These are phyloP conservation scores for Stictocephala bisonia DNA, from an alignment of 2,888 invertebrate genomes.

Conservation along the genomic window DNA sequence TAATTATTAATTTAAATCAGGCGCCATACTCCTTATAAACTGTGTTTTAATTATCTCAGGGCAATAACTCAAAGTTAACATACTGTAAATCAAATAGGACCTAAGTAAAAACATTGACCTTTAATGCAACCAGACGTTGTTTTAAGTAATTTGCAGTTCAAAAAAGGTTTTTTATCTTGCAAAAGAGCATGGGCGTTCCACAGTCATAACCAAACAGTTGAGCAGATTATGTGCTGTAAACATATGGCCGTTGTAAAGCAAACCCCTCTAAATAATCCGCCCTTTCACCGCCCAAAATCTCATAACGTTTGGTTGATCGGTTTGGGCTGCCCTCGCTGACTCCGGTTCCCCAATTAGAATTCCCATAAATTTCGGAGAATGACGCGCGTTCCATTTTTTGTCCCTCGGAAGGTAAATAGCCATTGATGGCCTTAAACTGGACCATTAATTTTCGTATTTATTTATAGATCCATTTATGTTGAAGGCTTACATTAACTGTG, in stretches of 20 bases:
- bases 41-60: no score
- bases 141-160: no score
- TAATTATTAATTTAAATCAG: no score
- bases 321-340: neutral
- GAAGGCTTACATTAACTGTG: conserved; percentile 17
- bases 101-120: no score
- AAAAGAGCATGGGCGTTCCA: no score
- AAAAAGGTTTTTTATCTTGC: no score
- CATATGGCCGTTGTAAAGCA: conserved; percentile 18
- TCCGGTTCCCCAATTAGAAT: conserved; percentile 23
- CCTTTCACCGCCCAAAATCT: conserved; percentile 34
- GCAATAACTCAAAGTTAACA: no score
- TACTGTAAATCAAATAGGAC: no score
- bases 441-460: conserved; percentile 41
- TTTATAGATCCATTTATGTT: conserved; percentile 36
- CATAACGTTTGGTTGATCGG: neutral
- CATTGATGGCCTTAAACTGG: conserved; percentile 31
- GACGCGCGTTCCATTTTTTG: conserved; percentile 28
- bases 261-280: conserved; percentile 10
- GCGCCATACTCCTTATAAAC: no score
- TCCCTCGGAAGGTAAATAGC: conserved; percentile 21
- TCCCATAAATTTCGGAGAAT: conserved; percentile 1
- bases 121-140: no score
- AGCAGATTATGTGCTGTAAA: conserved; percentile 19
- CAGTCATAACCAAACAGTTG: neutral